Evolutionary conservation across 2,797 vertebrate genomes (phyloP).

Genomic region (Vipera ursinii): DNA sequence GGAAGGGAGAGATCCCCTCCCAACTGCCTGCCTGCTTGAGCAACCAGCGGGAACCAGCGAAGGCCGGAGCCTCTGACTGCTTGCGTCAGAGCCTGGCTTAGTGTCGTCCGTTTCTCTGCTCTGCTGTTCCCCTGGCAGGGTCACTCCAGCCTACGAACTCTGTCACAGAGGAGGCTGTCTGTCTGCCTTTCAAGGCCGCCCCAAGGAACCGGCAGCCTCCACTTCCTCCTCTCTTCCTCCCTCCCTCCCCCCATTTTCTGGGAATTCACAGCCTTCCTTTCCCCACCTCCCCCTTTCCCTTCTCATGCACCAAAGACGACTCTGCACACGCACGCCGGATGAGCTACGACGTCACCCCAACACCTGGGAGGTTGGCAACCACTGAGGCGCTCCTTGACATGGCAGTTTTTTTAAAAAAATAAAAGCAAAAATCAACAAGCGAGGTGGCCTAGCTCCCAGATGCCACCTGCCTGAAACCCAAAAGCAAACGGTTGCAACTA

Average conservation of each 20-base stretch:
- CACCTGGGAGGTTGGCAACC: neutral
- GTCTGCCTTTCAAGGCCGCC: neutral
- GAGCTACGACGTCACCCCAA: neutral
- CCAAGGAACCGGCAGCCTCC: neutral
- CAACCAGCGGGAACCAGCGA: neutral
- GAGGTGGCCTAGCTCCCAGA: neutral
- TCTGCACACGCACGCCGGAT: neutral
- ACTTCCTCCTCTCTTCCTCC: too few species aligned
- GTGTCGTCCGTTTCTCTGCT: neutral
- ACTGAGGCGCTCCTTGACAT: neutral
- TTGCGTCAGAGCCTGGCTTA: neutral
- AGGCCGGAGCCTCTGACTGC: neutral
- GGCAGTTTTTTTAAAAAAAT: too few species aligned
- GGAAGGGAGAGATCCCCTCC: neutral
- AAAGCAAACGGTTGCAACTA: neutral
- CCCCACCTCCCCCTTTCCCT: too few species aligned
- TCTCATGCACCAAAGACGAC: neutral
- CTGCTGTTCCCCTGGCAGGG: neutral
- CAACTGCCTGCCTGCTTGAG: neutral
- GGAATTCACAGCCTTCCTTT: neutral
- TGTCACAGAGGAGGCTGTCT: neutral
- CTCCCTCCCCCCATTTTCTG: neutral
- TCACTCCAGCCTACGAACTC: neutral
- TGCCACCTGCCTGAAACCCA: neutral
- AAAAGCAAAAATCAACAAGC: neutral